A percentile compares a stretch with the other conserved stretches of the same genome.
Conservation (phyloP, 2,888 invertebrate species). For the Mythimna pallens region DNA sequence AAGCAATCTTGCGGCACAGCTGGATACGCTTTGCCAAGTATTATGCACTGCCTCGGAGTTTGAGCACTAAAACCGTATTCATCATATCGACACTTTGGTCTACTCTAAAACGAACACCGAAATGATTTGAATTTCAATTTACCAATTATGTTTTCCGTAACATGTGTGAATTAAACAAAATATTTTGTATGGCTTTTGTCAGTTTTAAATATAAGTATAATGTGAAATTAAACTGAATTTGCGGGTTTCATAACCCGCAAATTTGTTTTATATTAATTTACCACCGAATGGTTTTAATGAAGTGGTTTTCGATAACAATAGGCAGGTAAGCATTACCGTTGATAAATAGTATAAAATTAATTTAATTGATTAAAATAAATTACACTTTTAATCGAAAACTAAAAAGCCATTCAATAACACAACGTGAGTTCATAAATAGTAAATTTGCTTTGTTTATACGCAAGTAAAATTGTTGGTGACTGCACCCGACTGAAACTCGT, state of each 20-base stretch:
- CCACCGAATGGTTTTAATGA: not conserved
- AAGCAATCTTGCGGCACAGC: not conserved
- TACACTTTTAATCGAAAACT: not conserved
- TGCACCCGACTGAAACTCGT: not conserved
- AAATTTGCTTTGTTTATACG: constrained; percentile 1
- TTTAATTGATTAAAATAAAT: not conserved
- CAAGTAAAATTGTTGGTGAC: constrained; percentile 14
- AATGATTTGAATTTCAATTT: not conserved
- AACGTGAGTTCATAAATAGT: constrained; percentile 1
- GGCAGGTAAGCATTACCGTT: not conserved
- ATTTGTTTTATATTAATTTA: not conserved
- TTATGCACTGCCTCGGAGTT: not conserved
- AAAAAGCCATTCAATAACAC: not conserved
- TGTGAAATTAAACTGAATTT: not conserved
- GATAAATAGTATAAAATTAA: too few relatives aligned
- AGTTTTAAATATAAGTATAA: not conserved
- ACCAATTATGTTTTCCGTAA: not conserved
- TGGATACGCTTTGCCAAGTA: not conserved
- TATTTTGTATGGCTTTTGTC: not conserved
- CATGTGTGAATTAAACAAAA: not conserved
- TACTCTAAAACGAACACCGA: not conserved
- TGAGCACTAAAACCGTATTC: not conserved
- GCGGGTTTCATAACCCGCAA: too few relatives aligned
- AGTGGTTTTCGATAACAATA: not conserved
- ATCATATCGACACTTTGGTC: not conserved